Evolutionary conservation across 1,140 invertebrate species (phyloP), one percentile per base, ranked within the genome.

Genomic region (Mercenaria mercenaria): DNA sequence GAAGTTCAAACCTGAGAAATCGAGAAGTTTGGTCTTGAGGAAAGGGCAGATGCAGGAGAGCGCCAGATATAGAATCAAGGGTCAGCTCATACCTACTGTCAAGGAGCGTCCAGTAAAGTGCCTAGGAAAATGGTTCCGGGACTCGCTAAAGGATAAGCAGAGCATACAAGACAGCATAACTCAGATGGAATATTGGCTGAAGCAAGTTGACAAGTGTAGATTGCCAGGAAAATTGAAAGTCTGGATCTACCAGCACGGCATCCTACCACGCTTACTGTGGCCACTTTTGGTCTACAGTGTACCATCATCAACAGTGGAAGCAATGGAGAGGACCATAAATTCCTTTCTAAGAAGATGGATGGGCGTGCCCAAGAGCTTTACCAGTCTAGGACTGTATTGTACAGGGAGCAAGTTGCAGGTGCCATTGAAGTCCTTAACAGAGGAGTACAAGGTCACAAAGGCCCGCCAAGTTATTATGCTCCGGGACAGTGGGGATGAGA

Each of bases 401-500:
- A 47, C 77, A 59, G 41, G 34, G 18, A 79, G 34, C 47, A 87
- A 77, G 69, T 32, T 76, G 26, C 80, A 82, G 34, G 0, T 80
- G 52, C 76, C 74, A 43, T 56, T 80, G 4, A 80, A 39, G 37
- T 80, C 86, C 37, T 18, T 85, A 26, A 69, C 59, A 26, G 81
- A 86, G 23, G 89, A 90, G 29, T 86, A 81, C 47, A 90, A 86
- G 41, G 72, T 85, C 10, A 82, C 88, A 13, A 82, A 83, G 64
- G 64, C 64, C 6, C 23, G 86, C 23, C 61, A 85, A 56, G 52
- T 83, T 23, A 64, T 84, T 23, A 61, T 76, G 47, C 32, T 90
- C 18, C 80, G 34, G 41, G 56, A 69, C 69, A 85, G 81, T 72
- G 56, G 23, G 64, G 80, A 84, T 84, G 59, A 18, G 43, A 90